A percentile compares a stretch with the other conserved stretches of the same genome.
These are phyloP conservation scores for Coreoperca whiteheadi DNA, from an alignment of 2,113 vertebrate species.

Conservation along the genomic window DNA sequence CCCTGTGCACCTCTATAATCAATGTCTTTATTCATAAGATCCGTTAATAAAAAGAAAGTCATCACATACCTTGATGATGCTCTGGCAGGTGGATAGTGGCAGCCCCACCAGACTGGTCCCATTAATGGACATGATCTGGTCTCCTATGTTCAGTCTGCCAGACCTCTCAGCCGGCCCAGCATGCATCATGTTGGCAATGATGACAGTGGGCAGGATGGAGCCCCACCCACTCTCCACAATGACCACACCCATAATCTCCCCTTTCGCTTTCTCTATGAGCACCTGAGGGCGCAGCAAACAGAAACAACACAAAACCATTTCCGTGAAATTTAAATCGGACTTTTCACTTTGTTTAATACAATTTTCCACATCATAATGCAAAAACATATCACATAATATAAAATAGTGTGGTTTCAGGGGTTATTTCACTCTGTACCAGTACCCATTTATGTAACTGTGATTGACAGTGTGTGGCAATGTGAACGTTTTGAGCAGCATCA, in stretches of 20 bases:
- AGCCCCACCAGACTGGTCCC: constrained; percentile 97
- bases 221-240: constrained; percentile 99
- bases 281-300: constrained; percentile 78
- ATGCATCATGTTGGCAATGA: constrained; percentile 99
- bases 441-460: no score
- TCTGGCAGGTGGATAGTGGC: constrained; percentile 98
- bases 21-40: not conserved
- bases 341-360: not conserved
- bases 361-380: not conserved
- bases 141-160: constrained; percentile 94
- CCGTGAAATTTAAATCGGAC: not conserved
- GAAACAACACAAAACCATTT: not conserved
- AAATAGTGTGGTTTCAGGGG: not conserved
- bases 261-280: constrained; percentile 96
- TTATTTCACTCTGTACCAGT: not conserved
- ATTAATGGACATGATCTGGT: constrained; percentile 99
- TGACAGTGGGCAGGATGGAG: constrained; percentile 97
- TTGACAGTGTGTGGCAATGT: not conserved
- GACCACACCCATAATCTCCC: constrained; percentile 96
- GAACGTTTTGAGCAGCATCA: not conserved
- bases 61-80: constrained; percentile 93
- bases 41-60: not conserved
- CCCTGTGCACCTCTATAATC: not conserved
- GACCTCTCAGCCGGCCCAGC: constrained; percentile 96
- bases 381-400: not conserved